phyloP scores from a whole-genome alignment of 2,888 invertebrate species.

The Meteorus cinctellus region DNA sequence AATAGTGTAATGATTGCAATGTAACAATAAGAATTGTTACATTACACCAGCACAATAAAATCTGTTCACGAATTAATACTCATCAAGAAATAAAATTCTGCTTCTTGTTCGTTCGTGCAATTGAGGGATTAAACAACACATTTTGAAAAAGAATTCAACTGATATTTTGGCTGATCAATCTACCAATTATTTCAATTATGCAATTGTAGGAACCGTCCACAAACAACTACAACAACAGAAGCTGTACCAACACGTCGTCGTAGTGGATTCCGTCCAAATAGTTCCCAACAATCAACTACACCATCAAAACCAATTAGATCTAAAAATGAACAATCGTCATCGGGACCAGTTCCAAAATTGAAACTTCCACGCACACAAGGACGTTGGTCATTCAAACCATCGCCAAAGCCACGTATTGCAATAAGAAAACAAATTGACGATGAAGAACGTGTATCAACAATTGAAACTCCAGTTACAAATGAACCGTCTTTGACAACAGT shows the following conservation, averaged over 20 bases:
- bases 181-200: background rate
- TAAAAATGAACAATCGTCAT: slow-evolving; percentile 52
- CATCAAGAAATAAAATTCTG: no score
- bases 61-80: no score
- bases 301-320: slow-evolving; percentile 70
- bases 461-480: slow-evolving; percentile 45
- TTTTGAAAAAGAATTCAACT: background rate
- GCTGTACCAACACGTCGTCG: slow-evolving; percentile 70
- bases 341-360: slow-evolving; percentile 84
- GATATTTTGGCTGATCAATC: background rate
- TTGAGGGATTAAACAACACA: no score
- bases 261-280: slow-evolving; percentile 81
- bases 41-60: no score
- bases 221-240: slow-evolving; percentile 64
- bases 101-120: no score
- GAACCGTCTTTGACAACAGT: slow-evolving; percentile 49
- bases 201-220: slow-evolving; percentile 50
- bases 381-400: slow-evolving; percentile 93
- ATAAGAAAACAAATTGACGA: slow-evolving; percentile 80
- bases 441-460: slow-evolving; percentile 57
- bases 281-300: slow-evolving; percentile 72
- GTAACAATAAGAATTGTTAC: no score
- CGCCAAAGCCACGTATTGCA: slow-evolving; percentile 88
- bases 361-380: slow-evolving; percentile 88
- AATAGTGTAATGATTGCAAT: no score